A percentile compares a stretch with the other conserved stretches of the same genome.
These are phyloP conservation scores for Rostratula benghalensis DNA, from an alignment of 2,113 vertebrate genomes.

Conservation along the genomic window DNA sequence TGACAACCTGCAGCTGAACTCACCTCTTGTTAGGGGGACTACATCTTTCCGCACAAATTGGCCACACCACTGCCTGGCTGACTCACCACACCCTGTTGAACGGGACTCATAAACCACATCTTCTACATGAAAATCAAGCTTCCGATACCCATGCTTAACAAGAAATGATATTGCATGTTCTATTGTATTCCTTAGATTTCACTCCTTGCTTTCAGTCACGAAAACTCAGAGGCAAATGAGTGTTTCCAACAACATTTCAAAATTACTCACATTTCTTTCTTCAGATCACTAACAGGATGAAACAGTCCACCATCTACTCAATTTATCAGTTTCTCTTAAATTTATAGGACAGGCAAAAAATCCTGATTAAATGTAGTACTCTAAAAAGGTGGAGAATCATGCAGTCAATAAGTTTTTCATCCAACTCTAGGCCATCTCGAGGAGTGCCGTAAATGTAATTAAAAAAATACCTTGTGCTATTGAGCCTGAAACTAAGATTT, in stretches of 20 bases:
- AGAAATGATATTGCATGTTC: neutral
- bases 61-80: neutral
- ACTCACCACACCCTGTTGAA: neutral
- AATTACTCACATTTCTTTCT: constrained; percentile 26
- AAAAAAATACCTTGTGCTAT: neutral
- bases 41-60: neutral
- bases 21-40: neutral
- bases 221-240: neutral
- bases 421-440: neutral
- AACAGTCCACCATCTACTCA: neutral
- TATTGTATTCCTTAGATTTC: neutral
- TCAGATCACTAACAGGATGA: constrained; percentile 16
- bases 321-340: neutral
- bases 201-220: neutral
- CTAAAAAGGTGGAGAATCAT: neutral
- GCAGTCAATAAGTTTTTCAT: neutral
- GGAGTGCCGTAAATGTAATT: neutral
- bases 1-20: neutral
- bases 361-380: neutral
- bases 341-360: neutral
- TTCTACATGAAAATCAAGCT: neutral
- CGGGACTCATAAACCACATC: neutral
- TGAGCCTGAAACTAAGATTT: neutral
- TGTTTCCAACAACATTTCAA: neutral
- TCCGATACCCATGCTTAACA: neutral